Evolutionary conservation across 2,113 vertebrate species (phyloP), one percentile per base, ranked within the genome.

Genomic region (Mellivora capensis): DNA sequence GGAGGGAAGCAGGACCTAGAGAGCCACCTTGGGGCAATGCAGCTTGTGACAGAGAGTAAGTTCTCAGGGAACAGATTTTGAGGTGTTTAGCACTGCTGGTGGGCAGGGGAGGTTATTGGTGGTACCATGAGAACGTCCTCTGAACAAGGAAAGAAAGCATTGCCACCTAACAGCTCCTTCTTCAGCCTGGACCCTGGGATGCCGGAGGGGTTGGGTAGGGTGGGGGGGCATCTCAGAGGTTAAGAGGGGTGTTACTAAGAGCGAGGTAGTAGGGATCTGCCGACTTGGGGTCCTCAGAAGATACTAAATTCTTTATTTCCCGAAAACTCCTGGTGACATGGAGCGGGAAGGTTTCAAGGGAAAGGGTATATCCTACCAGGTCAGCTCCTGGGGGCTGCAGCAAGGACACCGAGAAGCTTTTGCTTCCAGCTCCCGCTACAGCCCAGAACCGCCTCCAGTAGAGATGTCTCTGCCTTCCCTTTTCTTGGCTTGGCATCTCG

Each of bases 41-140:
- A 2, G 1, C 11, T 18, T 83, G 61, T 54, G 85, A 69, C 2
- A n/a, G 54, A 54, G 5, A 54, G 52, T 14, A 74, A 18, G 4
- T 12, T 87, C 44, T 64, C n/a, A n/a, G 71, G 47, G 15, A 62
- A 27, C 7, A 42, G 18, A 29, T 47, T 39, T 82, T 84, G 69
- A 83, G 29, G 29, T 74, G 17, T 44, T 72, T 11, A 34, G 4
- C 10, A 31, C 9, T 93, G 31, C 0, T 18, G 2, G 15, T 21
- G 25, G 27, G 1, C 6, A 1, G 27, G 12, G 44, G 17, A n/a
- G 10, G 23, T 52, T 67, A 20, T 39, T 20, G 54, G 0, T 72
- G 34, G 31, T 83, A 37, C 21, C 17, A 4, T 4, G 47, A 34
- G 31, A 31, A 15, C 17, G 31, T 74, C 67, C 7, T 23, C 67